Conservation (phyloP, 2,797 vertebrate genomes). For the Gallirallus australis region DNA sequence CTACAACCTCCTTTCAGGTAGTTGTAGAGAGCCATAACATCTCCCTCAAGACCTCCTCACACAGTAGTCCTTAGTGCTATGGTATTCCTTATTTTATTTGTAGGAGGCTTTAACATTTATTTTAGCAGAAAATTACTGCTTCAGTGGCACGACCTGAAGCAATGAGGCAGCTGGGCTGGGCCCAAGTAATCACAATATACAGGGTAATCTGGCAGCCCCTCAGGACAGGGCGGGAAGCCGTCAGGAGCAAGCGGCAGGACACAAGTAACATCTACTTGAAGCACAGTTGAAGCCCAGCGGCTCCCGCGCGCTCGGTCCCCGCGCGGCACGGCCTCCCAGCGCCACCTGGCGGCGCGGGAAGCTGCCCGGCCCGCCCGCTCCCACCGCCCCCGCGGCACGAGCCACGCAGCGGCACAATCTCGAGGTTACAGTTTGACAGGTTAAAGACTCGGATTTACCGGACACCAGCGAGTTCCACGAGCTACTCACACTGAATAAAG, state of each 20-base stretch:
- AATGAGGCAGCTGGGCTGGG: neutral
- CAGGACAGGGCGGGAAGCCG: neutral
- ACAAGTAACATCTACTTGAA: no score
- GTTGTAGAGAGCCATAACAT: no score
- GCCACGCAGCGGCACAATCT: no score
- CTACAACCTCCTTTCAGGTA: neutral
- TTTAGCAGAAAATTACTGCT: neutral
- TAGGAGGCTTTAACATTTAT: neutral
- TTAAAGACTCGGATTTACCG: accelerated
- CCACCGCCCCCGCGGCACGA: accelerated
- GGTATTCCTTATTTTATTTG: neutral
- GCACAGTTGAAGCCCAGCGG: no score
- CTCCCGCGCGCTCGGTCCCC: no score
- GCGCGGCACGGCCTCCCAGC: no score
- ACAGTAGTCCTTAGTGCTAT: neutral
- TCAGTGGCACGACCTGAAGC: neutral
- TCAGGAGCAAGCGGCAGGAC: neutral
- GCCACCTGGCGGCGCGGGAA: no score
- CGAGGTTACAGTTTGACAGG: no score
- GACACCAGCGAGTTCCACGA: accelerated
- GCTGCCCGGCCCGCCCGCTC: neutral
- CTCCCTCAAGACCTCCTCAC: neutral
- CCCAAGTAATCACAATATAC: accelerated
- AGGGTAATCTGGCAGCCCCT: neutral
- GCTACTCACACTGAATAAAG: accelerated